Conservation (phyloP, 2,113 vertebrate species). For the Laticauda laticaudata region DNA sequence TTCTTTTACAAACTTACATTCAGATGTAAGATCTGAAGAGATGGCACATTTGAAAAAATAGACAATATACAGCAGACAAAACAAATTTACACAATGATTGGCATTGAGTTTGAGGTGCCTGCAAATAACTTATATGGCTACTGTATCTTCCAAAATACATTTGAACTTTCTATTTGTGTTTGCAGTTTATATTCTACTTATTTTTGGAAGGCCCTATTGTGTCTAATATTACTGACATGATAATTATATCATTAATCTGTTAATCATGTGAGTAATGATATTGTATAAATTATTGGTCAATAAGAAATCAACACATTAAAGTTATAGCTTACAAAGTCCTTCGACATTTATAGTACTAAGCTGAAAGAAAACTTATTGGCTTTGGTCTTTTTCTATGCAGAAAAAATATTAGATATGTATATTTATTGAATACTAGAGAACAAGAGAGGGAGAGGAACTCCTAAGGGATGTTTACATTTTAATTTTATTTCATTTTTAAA, state of each 20-base stretch:
- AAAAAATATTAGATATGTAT: background rate
- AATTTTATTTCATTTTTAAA: background rate
- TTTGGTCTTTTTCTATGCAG: background rate
- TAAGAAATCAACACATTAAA: constrained; percentile 18
- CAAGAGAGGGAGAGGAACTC: background rate
- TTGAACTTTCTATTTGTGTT: background rate
- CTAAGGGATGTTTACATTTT: background rate
- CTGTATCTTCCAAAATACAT: background rate
- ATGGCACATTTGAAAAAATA: background rate
- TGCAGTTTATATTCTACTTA: background rate
- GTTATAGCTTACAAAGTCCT: background rate
- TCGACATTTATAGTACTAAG: constrained; percentile 15
- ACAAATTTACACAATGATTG: background rate
- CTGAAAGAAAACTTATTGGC: background rate
- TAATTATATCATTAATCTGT: background rate
- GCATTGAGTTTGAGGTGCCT: background rate
- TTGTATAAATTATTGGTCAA: background rate
- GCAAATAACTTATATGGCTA: background rate
- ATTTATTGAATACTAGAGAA: background rate
- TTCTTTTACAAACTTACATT: background rate
- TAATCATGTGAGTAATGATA: constrained; percentile 4
- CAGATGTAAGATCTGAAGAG: background rate
- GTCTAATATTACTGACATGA: background rate
- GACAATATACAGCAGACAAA: background rate
- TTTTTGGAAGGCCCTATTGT: background rate